These are phyloP conservation scores for Dasypogon diadema DNA, from an alignment of 2,888 invertebrate species.

Conservation along the genomic window DNA sequence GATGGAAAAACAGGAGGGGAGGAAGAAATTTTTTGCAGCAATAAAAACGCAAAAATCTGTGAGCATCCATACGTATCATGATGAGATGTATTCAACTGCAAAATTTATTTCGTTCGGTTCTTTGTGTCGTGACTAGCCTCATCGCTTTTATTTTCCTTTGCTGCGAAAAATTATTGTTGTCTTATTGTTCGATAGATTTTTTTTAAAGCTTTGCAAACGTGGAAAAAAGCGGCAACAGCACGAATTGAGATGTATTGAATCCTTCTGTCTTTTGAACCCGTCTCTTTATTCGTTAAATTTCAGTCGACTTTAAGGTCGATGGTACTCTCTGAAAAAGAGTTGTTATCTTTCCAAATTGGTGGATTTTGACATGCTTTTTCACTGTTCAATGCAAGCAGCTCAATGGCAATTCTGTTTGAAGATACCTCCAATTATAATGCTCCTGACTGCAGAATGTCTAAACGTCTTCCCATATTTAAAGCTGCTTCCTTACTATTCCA, in stretches of 20 bases:
- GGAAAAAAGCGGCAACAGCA: neutral
- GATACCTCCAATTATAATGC: too few species aligned
- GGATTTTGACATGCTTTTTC: too few species aligned
- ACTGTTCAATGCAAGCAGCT: too few species aligned
- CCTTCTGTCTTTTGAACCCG: too few species aligned
- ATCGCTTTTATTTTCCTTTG: slow-evolving; percentile 15
- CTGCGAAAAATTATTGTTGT: slow-evolving; percentile 6
- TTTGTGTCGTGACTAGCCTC: slow-evolving; percentile 45
- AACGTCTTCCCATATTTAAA: too few species aligned
- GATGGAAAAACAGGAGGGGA: slow-evolving; percentile 11
- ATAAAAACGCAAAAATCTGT: slow-evolving; percentile 49
- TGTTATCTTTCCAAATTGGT: too few species aligned
- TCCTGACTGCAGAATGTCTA: too few species aligned
- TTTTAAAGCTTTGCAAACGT: neutral
- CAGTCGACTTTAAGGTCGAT: too few species aligned
- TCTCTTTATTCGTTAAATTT: too few species aligned
- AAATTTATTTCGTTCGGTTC: slow-evolving; percentile 47
- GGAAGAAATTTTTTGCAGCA: slow-evolving; percentile 23
- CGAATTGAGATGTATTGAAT: neutral
- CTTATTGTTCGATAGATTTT: slow-evolving; percentile 32
- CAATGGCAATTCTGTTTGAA: too few species aligned
- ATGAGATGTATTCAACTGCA: slow-evolving; percentile 49
- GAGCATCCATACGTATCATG: slow-evolving; percentile 50
- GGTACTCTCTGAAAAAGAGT: too few species aligned
- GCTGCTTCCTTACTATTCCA: too few species aligned